These are phyloP conservation scores for Camptogramma bilineatum DNA, from an alignment of 2,888 invertebrate species.

Conservation along the genomic window DNA sequence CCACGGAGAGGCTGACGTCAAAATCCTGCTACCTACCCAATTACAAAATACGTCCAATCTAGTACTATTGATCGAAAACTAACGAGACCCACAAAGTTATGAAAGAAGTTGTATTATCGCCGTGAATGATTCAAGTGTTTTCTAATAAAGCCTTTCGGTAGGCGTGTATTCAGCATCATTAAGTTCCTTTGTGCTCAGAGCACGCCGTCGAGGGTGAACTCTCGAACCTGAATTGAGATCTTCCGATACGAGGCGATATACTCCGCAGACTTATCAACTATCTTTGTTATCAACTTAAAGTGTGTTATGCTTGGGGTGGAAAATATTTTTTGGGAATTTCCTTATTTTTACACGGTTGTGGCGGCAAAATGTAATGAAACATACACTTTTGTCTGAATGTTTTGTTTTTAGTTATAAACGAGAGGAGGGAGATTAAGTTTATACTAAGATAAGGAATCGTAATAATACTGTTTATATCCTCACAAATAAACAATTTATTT, in stretches of 20 bases:
- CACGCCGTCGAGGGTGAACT: constrained; percentile 67
- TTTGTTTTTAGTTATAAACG: too few relatives aligned
- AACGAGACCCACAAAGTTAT: constrained; percentile 10
- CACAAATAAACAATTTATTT: too few relatives aligned
- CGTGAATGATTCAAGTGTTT: constrained; percentile 63
- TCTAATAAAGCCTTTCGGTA: constrained; percentile 67
- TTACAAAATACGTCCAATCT: not conserved
- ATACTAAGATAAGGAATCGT: too few relatives aligned
- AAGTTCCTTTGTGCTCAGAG: constrained; percentile 70
- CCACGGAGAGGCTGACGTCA: too few relatives aligned
- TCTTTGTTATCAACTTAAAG: constrained; percentile 23
- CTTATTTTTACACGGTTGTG: not conserved
- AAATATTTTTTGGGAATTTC: not conserved
- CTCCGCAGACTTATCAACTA: constrained; percentile 36
- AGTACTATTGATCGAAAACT: not conserved
- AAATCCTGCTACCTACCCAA: not conserved
- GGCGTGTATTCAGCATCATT: constrained; percentile 76
- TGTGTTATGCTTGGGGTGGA: not conserved
- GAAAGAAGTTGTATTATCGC: constrained; percentile 50
- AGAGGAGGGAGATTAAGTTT: too few relatives aligned
- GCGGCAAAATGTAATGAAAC: too few relatives aligned
- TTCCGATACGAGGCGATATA: constrained; percentile 52
- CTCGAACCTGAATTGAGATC: constrained; percentile 77
- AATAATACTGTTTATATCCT: too few relatives aligned
- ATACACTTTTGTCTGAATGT: too few relatives aligned